Evolutionary conservation across 2,113 vertebrate genomes (phyloP).

Genomic region (Pluvianellus socialis): DNA sequence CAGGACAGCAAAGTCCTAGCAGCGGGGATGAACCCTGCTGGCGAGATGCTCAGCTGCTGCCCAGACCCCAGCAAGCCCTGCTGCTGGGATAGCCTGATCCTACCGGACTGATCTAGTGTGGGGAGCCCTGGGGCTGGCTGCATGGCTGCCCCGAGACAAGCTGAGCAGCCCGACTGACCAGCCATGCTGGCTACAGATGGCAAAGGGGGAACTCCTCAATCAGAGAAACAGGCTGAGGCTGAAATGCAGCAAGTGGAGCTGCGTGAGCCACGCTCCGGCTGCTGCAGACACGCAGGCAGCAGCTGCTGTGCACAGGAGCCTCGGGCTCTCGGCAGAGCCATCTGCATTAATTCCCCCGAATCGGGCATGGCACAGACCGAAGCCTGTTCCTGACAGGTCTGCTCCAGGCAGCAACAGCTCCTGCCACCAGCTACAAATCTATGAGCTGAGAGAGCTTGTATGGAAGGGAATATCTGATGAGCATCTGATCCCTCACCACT

Average conservation of each 20-base stretch:
- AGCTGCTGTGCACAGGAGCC: not conserved
- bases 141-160: not conserved
- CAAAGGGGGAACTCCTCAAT: not conserved
- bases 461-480: not conserved
- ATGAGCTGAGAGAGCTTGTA: not conserved
- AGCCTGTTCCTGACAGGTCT: not conserved
- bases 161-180: not conserved
- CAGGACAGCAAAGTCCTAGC: not conserved
- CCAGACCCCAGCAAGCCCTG: not conserved
- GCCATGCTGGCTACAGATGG: fast-evolving
- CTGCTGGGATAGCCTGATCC: not conserved
- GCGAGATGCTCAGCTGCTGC: not conserved
- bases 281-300: not conserved
- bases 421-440: not conserved
- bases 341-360: not conserved
- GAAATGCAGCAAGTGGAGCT: not conserved
- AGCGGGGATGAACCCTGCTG: not conserved
- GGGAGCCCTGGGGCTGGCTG: not conserved
- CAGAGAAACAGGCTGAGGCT: not conserved
- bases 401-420: not conserved
- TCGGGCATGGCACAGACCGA: not conserved
- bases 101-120: not conserved
- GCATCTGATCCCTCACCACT: not conserved
- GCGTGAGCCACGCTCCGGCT: not conserved
- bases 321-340: not conserved